Base-by-base conservation (phyloP, 2,888 invertebrate species). In the Conomelus anceps region DNA sequence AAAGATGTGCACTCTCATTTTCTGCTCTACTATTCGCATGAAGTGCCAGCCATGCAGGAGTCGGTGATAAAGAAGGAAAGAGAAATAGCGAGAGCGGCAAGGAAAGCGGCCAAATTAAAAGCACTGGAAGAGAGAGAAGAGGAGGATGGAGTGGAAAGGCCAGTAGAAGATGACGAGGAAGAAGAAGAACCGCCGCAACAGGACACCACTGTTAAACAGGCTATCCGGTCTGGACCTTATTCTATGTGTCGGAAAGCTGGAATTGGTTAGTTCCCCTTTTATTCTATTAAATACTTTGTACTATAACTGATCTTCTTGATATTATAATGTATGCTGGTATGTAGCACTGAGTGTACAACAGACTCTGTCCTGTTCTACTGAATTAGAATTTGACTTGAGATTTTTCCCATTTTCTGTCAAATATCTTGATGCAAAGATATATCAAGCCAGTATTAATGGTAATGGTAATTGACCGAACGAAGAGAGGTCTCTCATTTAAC, bases 1-100 rank as follows among this genome's bases (percentile, higher is more conserved):
- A 96, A 97, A 90, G 99, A 99, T 92, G 97, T 98, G 0, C 98
- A 98, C 93, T 96, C 97, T 91, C 98, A 99, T 92, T 99, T 99
- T 93, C 95, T 98, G 91, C 94, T 99, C 22, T 98, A 99, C 93
- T 99, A 99, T 93, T 97, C 97, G 0, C 95, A 96, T 88, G 97
- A 98, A 88, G 94, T 98, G 86, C 90, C 90, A 63, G 91, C 91
- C 89, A 90, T 88, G 92, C 91, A 88, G 92, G 93, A 88, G 92
- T 93, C 89, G 22, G 90, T 90, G 23, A 88, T 91, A 85, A 85
- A 85, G 22, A 93, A 93, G 26, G 93, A 92, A 7, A 93, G 84
- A 91, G 85, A 92, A 92, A 20, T 93, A 22, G 92, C 92, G 9
- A 92, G 91, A 88, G 92, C 91, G 23, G 90, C 91, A 86, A 91